These are phyloP conservation scores for Euthynnus affinis DNA, from an alignment of 2,797 vertebrate species.

Conservation along the genomic window DNA sequence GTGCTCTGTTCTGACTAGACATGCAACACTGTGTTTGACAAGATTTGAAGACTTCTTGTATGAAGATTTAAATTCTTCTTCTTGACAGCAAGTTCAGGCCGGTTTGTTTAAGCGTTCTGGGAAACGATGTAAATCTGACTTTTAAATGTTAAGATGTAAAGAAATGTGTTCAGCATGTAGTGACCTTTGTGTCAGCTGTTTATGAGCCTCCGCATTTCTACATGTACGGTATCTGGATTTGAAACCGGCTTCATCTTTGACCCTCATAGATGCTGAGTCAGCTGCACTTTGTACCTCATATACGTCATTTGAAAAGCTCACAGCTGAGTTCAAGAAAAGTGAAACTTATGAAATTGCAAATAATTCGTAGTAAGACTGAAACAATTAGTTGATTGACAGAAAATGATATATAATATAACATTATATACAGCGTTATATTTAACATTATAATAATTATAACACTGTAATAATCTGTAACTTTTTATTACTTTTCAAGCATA, in stretches of 20 bases:
- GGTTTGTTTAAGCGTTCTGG: too few relatives aligned
- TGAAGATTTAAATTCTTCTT: background rate
- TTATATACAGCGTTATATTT: too few relatives aligned
- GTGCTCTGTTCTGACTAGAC: too few relatives aligned
- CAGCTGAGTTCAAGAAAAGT: constrained; percentile 13
- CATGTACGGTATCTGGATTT: background rate
- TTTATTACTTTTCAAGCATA: too few relatives aligned
- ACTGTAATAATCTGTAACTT: too few relatives aligned
- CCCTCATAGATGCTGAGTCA: constrained; percentile 43
- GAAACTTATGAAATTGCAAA: constrained; percentile 13
- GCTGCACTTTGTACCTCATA: constrained; percentile 49
- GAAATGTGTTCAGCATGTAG: background rate
- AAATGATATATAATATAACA: too few relatives aligned
- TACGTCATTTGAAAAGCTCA: background rate
- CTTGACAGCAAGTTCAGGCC: background rate
- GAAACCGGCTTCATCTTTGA: constrained; percentile 36
- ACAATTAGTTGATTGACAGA: too few relatives aligned
- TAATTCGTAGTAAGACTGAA: background rate
- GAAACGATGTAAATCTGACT: background rate
- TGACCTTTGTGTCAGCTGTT: background rate
- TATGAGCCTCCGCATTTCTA: background rate
- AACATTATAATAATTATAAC: background rate
- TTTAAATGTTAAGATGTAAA: background rate
- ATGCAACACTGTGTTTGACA: too few relatives aligned
- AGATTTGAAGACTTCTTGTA: too few relatives aligned